Evolutionary conservation across 2,113 vertebrate genomes (phyloP).

Genomic region (Dicerorhinus sumatrensis): DNA sequence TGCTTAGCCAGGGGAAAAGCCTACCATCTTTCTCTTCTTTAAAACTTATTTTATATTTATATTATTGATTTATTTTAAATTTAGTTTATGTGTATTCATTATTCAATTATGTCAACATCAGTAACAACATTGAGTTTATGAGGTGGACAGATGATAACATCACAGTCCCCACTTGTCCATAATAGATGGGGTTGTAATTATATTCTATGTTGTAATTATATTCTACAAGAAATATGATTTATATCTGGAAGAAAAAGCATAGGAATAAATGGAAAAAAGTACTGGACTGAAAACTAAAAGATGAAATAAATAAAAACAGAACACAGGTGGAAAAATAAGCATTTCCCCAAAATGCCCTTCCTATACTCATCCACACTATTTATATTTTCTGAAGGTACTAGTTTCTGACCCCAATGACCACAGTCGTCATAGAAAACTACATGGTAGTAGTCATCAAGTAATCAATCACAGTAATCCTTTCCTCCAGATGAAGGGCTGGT

Average conservation of each 20-base stretch:
- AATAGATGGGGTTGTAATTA: background rate
- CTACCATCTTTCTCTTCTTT: background rate
- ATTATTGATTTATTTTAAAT: constrained; percentile 37
- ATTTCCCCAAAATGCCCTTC: background rate
- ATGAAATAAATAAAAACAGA: background rate
- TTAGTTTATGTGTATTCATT: background rate
- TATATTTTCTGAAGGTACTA: background rate
- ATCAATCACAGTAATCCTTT: background rate
- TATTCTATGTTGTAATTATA: background rate
- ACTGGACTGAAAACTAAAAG: background rate
- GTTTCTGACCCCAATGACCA: background rate
- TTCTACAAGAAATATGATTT: background rate
- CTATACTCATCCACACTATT: background rate
- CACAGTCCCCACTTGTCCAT: background rate
- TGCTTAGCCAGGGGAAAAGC: background rate
- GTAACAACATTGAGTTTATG: background rate
- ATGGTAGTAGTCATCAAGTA: background rate
- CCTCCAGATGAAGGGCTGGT: background rate
- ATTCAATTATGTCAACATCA: background rate
- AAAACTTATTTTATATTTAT: constrained; percentile 1
- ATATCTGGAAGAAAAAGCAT: background rate
- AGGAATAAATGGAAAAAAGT: background rate
- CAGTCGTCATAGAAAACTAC: background rate
- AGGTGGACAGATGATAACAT: background rate
- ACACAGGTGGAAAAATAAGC: background rate